These are phyloP conservation scores for Drosophila subobscura DNA, from an alignment of 1,140 invertebrate genomes.

Conservation along the genomic window DNA sequence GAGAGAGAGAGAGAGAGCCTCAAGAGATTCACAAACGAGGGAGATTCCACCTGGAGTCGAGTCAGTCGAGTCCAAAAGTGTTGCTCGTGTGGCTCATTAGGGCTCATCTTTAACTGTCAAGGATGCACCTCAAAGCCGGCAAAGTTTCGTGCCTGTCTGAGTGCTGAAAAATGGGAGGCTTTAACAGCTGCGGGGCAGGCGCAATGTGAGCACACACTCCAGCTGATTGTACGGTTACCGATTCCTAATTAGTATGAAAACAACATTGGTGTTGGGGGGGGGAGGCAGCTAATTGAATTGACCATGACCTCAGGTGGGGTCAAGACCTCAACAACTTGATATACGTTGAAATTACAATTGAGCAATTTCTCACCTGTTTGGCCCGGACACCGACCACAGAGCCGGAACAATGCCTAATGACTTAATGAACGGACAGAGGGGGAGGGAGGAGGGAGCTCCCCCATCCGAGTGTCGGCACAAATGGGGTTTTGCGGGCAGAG, in stretches of 20 bases:
- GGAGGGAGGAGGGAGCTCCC: neutral
- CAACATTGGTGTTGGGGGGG: constrained; percentile 14
- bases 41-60: too few species aligned
- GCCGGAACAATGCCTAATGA: constrained; percentile 75
- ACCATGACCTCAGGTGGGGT: constrained; percentile 44
- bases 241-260: constrained; percentile 57
- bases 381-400: constrained; percentile 32
- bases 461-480: constrained; percentile 36
- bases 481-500: constrained; percentile 31
- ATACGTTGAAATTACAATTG: constrained; percentile 79
- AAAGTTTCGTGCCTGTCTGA: neutral
- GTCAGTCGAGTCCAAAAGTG: constrained; percentile 12
- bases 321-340: constrained; percentile 35
- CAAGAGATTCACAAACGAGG: too few species aligned
- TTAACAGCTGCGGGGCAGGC: neutral
- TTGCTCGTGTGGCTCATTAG: constrained; percentile 68
- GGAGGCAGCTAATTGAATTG: constrained; percentile 55
- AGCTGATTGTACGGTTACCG: constrained; percentile 2
- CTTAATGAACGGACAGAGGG: constrained; percentile 67
- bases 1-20: constrained; percentile 13
- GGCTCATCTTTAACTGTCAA: constrained; percentile 2
- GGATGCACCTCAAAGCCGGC: too few species aligned
- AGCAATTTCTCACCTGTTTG: constrained; percentile 80
- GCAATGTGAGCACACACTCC: neutral
- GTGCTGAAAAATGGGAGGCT: neutral